These are phyloP conservation scores for Lomographa bimaculata DNA, from an alignment of 2,888 invertebrate genomes.

Conservation along the genomic window DNA sequence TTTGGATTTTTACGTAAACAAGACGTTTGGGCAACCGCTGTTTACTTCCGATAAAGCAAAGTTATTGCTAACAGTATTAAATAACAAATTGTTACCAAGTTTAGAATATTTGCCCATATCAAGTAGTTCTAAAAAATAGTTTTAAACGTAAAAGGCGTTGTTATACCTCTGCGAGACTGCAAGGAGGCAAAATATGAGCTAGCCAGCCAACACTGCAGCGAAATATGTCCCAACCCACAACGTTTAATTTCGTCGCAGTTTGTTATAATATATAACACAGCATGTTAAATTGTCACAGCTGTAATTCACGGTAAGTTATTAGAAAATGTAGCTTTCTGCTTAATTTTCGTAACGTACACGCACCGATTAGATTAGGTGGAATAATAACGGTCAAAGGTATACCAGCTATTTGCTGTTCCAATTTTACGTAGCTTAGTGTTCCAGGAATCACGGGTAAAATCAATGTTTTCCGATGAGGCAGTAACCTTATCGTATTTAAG, in stretches of 20 bases:
- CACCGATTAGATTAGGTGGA: conserved; percentile 30
- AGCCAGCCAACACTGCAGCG: conserved; percentile 41
- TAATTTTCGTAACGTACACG: conserved; percentile 54
- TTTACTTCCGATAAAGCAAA: no score
- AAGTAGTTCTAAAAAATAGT: conserved; percentile 7
- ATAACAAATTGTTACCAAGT: no score
- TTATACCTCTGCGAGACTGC: conserved; percentile 39
- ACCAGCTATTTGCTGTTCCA: conserved; percentile 20
- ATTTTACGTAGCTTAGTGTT: conserved; percentile 20
- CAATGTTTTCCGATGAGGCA: conserved; percentile 15
- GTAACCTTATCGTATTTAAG: conserved; percentile 5
- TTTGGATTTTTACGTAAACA: no score
- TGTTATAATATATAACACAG: conserved; percentile 59
- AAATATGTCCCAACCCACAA: conserved; percentile 44
- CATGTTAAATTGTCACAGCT: conserved; percentile 57
- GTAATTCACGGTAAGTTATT: conserved; percentile 62
- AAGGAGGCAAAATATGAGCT: conserved; percentile 58
- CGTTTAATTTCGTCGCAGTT: conserved; percentile 63
- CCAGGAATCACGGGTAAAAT: conserved; percentile 18
- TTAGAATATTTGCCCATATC: conserved; percentile 5
- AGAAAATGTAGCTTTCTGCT: conserved; percentile 55
- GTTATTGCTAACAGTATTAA: no score
- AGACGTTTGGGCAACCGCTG: no score
- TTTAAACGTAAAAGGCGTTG: conserved; percentile 12
- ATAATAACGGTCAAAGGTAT: conserved; percentile 23